These are phyloP conservation scores for Dipodomys ordii DNA, from an alignment of 2,113 vertebrate species.

Conservation along the genomic window DNA sequence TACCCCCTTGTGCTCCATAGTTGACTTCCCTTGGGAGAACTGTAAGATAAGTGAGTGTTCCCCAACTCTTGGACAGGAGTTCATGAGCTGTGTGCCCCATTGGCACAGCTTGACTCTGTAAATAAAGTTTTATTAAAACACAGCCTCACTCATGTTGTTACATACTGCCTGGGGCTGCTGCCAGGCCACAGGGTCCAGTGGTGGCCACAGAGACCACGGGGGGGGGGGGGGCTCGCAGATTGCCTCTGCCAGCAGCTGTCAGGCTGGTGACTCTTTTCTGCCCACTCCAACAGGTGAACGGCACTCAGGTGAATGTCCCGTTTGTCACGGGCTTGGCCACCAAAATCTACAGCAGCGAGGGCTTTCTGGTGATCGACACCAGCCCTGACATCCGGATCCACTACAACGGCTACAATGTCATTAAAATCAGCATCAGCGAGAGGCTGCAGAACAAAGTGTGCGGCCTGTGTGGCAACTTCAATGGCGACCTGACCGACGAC, in stretches of 20 bases:
- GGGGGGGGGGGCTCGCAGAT: no score
- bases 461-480: conserved; percentile 98
- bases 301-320: conserved; percentile 94
- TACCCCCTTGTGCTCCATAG: background rate
- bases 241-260: no score
- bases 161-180: background rate
- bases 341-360: conserved; percentile 95
- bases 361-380: conserved; percentile 97
- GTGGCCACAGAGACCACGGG: background rate
- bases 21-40: conserved; percentile 6
- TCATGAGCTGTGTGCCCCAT: background rate
- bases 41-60: background rate
- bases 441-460: conserved; percentile 99
- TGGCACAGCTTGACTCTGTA: conserved; percentile 12
- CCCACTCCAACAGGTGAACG: conserved; percentile 91
- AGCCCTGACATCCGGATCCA: conserved; percentile 96
- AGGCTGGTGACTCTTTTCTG: background rate
- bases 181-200: background rate
- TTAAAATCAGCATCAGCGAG: conserved; percentile 95
- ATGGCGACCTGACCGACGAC: conserved; percentile 95
- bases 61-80: background rate
- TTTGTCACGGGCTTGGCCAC: conserved; percentile 96
- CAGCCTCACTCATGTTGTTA: background rate
- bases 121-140: conserved; percentile 42
- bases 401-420: conserved; percentile 97